Evolutionary conservation across 2,888 invertebrate species (phyloP).

Genomic region (Nephrocerus scutellatus): DNA sequence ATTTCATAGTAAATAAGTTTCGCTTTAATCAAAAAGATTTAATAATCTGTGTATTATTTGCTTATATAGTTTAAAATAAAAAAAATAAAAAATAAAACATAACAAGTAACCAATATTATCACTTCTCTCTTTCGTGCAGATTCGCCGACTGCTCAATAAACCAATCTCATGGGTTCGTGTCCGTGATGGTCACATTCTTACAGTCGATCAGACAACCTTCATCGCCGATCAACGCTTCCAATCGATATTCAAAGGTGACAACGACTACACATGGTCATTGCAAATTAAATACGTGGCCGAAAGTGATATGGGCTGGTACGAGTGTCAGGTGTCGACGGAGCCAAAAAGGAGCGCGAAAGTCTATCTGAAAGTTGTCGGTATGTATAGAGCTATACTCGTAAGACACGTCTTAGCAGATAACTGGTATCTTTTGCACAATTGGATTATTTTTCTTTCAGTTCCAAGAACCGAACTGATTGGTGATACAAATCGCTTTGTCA

Average conservation of each 20-base stretch:
- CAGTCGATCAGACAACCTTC: slow-evolving; percentile 74
- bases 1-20: too few species aligned
- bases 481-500: slow-evolving; percentile 82
- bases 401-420: too few species aligned
- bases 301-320: slow-evolving; percentile 81
- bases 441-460: too few species aligned
- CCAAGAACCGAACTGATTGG: slow-evolving; percentile 86
- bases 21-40: too few species aligned
- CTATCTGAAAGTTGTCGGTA: slow-evolving; percentile 81
- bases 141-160: slow-evolving; percentile 51
- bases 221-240: slow-evolving; percentile 89
- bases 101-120: too few species aligned
- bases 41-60: too few species aligned
- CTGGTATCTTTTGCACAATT: too few species aligned
- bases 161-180: slow-evolving; percentile 86
- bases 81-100: too few species aligned
- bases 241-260: slow-evolving; percentile 67
- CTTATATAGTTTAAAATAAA: too few species aligned
- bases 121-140: too few species aligned
- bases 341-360: slow-evolving; percentile 91
- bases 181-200: slow-evolving; percentile 81
- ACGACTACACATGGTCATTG: slow-evolving; percentile 78
- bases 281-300: slow-evolving; percentile 84
- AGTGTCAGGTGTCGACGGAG: slow-evolving; percentile 90
- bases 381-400: slow-evolving; percentile 48